A percentile compares a stretch with the other conserved stretches of the same genome.
phyloP scores from a whole-genome alignment of 2,797 vertebrate genomes.

The Apogon hyalosoma region DNA sequence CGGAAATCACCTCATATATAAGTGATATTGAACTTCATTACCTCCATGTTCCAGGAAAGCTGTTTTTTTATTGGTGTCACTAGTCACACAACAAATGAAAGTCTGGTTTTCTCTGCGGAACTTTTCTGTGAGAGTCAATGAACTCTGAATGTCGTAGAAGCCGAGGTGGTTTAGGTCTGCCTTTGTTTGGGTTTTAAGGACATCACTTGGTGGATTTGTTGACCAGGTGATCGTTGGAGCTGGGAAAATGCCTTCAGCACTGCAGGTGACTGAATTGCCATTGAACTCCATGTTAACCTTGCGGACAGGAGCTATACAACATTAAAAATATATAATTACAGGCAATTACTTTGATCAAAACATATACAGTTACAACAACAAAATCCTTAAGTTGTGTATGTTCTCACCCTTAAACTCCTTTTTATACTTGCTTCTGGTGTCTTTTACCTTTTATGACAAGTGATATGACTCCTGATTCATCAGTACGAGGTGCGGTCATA shows the following conservation, averaged over 20 bases:
- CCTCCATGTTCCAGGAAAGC: conserved; percentile 12
- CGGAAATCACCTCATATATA: too few species aligned
- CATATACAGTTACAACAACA: too few species aligned
- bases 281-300: conserved; percentile 5
- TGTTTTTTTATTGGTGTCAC: conserved; percentile 15
- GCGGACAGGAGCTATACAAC: conserved; percentile 15
- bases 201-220: conserved; percentile 5
- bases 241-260: conserved; percentile 20
- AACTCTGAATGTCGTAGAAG: conserved; percentile 21
- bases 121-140: neutral
- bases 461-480: conserved; percentile 9
- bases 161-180: neutral
- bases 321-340: neutral
- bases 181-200: conserved; percentile 13
- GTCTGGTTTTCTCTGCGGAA: neutral
- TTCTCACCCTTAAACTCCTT: too few species aligned
- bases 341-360: too few species aligned
- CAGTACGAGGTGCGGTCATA: neutral
- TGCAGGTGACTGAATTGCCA: neutral
- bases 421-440: neutral
- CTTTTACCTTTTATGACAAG: conserved; percentile 20
- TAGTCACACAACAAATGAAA: conserved; percentile 9
- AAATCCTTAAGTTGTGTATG: too few species aligned
- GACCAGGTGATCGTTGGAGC: conserved; percentile 33
- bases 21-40: neutral